Evolutionary conservation across 2,888 invertebrate species (phyloP).

Genomic region (Apoda limacodes): DNA sequence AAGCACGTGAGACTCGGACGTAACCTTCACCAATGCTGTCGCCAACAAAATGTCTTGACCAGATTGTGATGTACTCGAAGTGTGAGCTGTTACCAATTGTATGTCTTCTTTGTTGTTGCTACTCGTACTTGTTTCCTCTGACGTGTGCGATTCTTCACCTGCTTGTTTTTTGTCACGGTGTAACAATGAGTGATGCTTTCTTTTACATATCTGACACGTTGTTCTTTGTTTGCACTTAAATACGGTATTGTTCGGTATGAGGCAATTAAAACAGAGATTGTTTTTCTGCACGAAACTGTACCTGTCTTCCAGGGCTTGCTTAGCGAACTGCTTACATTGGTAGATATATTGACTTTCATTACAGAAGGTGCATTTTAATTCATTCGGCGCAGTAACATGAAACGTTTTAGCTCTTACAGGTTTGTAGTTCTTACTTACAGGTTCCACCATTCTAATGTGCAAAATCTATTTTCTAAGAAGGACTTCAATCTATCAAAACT

Average conservation of each 20-base stretch:
- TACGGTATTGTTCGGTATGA: slow-evolving; percentile 11
- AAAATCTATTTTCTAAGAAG: no score
- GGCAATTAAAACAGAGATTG: slow-evolving; percentile 12
- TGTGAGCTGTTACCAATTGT: not conserved
- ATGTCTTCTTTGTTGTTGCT: not conserved
- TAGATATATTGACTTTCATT: slow-evolving; percentile 10
- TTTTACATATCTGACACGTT: slow-evolving; percentile 17
- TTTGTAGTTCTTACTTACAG: no score
- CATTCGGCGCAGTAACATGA: no score
- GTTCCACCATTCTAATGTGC: no score
- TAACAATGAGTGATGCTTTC: no score
- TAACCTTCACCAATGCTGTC: no score
- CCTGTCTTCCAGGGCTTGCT: slow-evolving; percentile 5
- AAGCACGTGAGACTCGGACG: slow-evolving; percentile 11
- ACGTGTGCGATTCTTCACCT: not conserved
- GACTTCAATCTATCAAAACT: no score
- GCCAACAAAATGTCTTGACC: no score
- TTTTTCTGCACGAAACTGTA: no score
- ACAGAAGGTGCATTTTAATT: slow-evolving; percentile 8
- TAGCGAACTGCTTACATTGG: slow-evolving; percentile 12
- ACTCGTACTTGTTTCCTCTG: not conserved
- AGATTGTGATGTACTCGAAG: not conserved
- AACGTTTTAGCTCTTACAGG: no score
- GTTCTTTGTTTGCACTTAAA: slow-evolving; percentile 12
- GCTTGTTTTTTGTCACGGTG: slow-evolving; percentile 7